Evolutionary conservation across 2,888 invertebrate species (phyloP).

Genomic region (Terebella lapidaria): DNA sequence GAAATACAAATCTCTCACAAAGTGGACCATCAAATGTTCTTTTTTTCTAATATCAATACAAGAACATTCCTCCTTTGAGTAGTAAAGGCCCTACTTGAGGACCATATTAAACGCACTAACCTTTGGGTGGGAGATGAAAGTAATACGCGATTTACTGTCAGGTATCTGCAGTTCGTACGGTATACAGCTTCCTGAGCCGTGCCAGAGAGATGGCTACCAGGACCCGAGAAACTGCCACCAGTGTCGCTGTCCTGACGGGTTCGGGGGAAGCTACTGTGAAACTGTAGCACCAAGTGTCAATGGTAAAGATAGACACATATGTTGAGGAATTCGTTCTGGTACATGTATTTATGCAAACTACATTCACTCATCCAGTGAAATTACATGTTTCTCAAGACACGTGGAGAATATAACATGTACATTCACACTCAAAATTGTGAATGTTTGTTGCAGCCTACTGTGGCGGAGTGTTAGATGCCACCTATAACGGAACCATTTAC

Average conservation of each 20-base stretch:
- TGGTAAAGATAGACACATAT: conserved; percentile 14
- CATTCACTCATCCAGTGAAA: background rate
- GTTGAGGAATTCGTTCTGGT: background rate
- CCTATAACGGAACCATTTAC: conserved; percentile 24
- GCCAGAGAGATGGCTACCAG: conserved; percentile 45
- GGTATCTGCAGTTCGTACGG: conserved; percentile 22
- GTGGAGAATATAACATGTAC: background rate
- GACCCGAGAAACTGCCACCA: conserved; percentile 42
- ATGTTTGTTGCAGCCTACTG: conserved; percentile 20
- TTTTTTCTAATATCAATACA: no score
- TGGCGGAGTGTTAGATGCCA: conserved; percentile 26
- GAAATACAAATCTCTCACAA: no score
- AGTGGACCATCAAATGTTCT: no score
- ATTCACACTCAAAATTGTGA: background rate
- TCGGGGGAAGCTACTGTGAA: conserved; percentile 38
- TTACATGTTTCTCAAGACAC: background rate
- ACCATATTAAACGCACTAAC: no score
- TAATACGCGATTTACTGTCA: no score
- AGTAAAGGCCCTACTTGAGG: no score
- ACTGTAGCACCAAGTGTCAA: conserved; percentile 27
- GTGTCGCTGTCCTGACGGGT: conserved; percentile 46
- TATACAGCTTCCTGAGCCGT: conserved; percentile 21
- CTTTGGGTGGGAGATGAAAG: no score
- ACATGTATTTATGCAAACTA: background rate
- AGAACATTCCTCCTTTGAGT: no score